phyloP scores from a whole-genome alignment of 2,888 invertebrate species.

The Vesta saturnalis region DNA sequence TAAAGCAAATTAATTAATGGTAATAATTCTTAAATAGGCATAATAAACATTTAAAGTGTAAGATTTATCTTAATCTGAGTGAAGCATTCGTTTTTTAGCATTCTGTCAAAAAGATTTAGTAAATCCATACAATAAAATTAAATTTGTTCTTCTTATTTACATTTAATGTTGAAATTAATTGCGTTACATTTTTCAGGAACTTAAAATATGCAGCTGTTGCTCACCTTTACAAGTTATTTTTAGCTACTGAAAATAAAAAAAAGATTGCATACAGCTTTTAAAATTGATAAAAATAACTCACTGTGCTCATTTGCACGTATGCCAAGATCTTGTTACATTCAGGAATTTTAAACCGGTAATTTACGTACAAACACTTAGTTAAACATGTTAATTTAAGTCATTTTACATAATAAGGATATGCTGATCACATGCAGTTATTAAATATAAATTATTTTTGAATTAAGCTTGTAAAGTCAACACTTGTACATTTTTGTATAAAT shows the following conservation, averaged over 20 bases:
- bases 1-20: too few species aligned
- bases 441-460: neutral
- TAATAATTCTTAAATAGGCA: too few species aligned
- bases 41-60: too few species aligned
- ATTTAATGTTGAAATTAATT: constrained; percentile 8
- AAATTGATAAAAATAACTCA: constrained; percentile 26
- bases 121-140: neutral
- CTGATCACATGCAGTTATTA: neutral
- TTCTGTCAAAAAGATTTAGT: neutral
- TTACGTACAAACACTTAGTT: constrained; percentile 9
- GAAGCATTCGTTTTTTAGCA: too few species aligned
- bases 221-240: constrained; percentile 23
- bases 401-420: constrained; percentile 5
- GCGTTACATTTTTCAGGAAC: neutral
- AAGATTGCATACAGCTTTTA: constrained; percentile 14
- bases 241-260: constrained; percentile 27
- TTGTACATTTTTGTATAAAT: neutral
- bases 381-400: constrained; percentile 11
- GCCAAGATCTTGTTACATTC: constrained; percentile 14
- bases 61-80: too few species aligned
- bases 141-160: neutral
- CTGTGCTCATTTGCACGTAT: constrained; percentile 19
- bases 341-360: constrained; percentile 13
- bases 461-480: neutral
- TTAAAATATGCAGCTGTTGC: constrained; percentile 20